Base-by-base conservation (phyloP, 1,140 invertebrate species). In the Drosophila willistoni region DNA sequence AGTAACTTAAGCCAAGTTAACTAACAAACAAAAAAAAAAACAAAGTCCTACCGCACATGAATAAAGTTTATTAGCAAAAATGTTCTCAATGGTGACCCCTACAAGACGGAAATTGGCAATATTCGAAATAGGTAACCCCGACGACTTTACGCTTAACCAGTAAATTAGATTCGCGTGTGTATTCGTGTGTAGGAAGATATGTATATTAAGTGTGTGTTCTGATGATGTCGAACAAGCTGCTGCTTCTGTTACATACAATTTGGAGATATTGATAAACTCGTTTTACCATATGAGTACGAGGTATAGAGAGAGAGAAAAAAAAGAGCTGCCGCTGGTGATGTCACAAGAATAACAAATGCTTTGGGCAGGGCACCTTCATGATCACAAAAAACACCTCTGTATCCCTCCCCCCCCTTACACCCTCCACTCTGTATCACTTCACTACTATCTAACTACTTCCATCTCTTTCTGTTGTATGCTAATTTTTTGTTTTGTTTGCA, bases 401-500 rank as follows among this genome's bases (percentile, higher is more conserved):
- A 14, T 47, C 10, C 17, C 17, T 19, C 19, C 10, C 10, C 17
- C 17, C 44, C 19, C 10, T n/a, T 5, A 6, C 10, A 42, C 12
- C n/a, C 41, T 6, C 41, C 41, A n/a, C 41, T 44, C 42, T 14
- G 1, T 17, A 14, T 7, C 14, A 51, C 19, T 22, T 51, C 4
- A 51, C 17, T 51, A 51, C 10, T 36, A 29, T 51, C 44, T 22
- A 9, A 9, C 44, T 7, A 13, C 7, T 17, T 22, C 44, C 17
- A 51, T 51, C 44, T 51, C 44, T 51, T 22, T 63, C 60, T 25
- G 60, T 36, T 36, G 59, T 61, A 63, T 63, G 60, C 39, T 44
- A 63, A 63, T 63, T 63, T 61, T 47, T 25, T 29, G 56, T 59
- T 59, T 42, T 42, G 60, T 63, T 63, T 63, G 60, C 60, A 14